Evolutionary conservation across 2,888 invertebrate species (phyloP), one percentile per base, ranked within the genome.

Genomic region (Coleophora deauratella): DNA sequence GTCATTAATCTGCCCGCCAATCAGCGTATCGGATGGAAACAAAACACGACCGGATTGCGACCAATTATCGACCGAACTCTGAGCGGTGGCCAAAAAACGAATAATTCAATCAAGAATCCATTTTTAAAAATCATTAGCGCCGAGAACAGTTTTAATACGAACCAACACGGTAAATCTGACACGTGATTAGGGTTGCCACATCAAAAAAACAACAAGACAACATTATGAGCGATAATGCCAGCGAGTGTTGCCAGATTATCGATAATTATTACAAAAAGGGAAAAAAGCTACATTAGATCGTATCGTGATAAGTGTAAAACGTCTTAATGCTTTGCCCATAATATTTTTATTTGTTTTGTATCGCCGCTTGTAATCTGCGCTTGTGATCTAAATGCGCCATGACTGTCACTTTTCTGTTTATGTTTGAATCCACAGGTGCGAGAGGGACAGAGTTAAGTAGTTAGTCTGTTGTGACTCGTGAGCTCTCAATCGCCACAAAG

Each of bases 171-270:
- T 59, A 82, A 84, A 85, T 80, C 84, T 80, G 84, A 84, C 84
- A 77, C 66, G 57, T 85, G 84, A 85, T 81, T 81, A 82, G 84
- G 84, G 84, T 84, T 80, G 66, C 82, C 68, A 72, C 60, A 61
- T 59, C 54, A 59, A 73, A 78, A 81, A 81, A 80, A 75, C 64
- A 71, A 68, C 69, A 50, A 66, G 61, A 66, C 68, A 62, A 68
- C 57, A 82, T 81, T 82, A 84, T 79, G 67, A 65, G 57, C 65
- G 59, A 60, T 60, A 67, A 66, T 64, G 67, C 67, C 45, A 44
- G 57, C 73, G 70, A 77, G 75, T 81, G 80, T 84, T 82, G 74
- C 82, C 80, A 80, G 84, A 82, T 84, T 84, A 82, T 72, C 80
- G 73, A 81, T 82, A 82, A 85, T 84, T 81, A 81, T 80, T 73